phyloP scores from a whole-genome alignment of 2,797 vertebrate genomes.

The Ctenopoma kingsleyae region DNA sequence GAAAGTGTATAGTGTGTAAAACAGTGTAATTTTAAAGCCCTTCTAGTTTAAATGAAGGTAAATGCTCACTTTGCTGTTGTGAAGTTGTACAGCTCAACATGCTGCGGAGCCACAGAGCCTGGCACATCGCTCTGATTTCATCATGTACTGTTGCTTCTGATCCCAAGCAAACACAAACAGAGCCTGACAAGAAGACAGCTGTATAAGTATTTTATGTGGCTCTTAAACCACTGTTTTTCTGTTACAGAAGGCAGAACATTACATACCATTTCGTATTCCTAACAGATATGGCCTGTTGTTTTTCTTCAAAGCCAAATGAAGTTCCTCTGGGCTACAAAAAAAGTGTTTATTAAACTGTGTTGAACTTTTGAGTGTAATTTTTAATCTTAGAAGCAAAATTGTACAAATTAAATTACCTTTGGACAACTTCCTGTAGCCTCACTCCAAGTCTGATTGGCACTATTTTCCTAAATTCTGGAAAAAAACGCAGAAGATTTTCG shows the following conservation, averaged over 20 bases:
- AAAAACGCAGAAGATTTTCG: neutral
- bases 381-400: neutral
- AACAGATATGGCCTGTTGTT: conserved; percentile 78
- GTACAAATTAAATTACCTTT: conserved; percentile 57
- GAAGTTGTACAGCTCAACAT: conserved; percentile 29
- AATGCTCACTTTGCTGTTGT: conserved; percentile 63
- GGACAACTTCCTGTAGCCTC: conserved; percentile 77
- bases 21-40: neutral
- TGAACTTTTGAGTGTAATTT: neutral
- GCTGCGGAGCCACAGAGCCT: conserved; percentile 77
- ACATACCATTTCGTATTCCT: conserved; percentile 76
- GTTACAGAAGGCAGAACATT: neutral
- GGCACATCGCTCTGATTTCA: conserved; percentile 81
- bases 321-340: conserved; percentile 75
- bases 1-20: neutral
- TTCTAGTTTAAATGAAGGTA: neutral
- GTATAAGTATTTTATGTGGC: neutral
- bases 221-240: neutral
- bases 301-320: conserved; percentile 73
- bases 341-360: neutral
- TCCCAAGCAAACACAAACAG: conserved; percentile 80
- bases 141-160: conserved; percentile 69
- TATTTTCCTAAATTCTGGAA: conserved; percentile 72
- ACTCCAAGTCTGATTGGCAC: conserved; percentile 80
- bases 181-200: conserved; percentile 55